These are phyloP conservation scores for Phenganax marumi DNA, from an alignment of 92 coral and sea anemone genomes.

Conservation along the genomic window DNA sequence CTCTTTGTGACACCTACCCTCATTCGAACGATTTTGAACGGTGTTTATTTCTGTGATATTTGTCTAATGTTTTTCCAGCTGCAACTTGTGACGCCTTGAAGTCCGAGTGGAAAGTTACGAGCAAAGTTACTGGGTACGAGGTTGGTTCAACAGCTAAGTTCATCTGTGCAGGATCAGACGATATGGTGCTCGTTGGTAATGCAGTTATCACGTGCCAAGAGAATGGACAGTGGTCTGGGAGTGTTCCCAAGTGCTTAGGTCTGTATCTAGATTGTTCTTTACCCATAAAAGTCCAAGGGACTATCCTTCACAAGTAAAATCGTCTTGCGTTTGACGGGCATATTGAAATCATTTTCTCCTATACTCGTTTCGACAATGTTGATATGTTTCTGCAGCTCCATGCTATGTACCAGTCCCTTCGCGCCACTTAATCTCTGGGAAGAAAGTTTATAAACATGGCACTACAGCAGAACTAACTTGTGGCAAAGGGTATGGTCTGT, in stretches of 20 bases:
- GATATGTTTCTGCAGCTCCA: background rate
- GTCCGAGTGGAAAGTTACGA: background rate
- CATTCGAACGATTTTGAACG: background rate
- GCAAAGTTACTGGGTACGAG: background rate
- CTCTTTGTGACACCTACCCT: background rate
- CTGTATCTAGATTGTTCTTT: background rate
- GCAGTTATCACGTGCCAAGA: background rate
- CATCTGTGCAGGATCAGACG: background rate
- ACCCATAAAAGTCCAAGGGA: background rate
- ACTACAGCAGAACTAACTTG: background rate
- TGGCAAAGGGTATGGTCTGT: background rate
- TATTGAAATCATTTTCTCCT: too few species aligned
- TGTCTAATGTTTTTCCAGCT: background rate
- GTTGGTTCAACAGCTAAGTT: constrained; percentile 9
- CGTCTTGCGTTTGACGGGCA: too few species aligned
- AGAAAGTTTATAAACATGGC: background rate
- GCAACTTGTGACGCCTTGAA: background rate
- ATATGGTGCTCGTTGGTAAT: constrained; percentile 7
- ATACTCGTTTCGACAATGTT: too few species aligned
- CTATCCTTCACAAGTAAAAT: too few species aligned
- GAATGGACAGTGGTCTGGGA: constrained; percentile 24
- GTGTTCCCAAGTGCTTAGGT: constrained; percentile 28
- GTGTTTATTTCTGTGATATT: background rate
- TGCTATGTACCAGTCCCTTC: background rate
- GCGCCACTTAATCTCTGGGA: background rate